Evolutionary conservation across 2,888 invertebrate species (phyloP), one percentile per base, ranked within the genome.

Genomic region (Orthosia incerta): DNA sequence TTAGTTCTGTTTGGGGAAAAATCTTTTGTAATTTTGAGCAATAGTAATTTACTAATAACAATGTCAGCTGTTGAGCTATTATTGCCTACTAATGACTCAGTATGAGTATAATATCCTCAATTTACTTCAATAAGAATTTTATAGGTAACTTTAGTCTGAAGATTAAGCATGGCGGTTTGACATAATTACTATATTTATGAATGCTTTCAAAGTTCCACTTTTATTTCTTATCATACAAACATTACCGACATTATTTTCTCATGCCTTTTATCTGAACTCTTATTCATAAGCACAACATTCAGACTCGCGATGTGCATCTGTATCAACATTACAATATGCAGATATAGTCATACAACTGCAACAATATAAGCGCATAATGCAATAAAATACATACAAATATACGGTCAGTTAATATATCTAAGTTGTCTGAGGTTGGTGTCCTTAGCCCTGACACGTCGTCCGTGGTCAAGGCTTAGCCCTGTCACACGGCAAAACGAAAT

Each of bases 361-460:
- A 79, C 66, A 68, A 65, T 69, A 66, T 75, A 71, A 59, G 74
- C 67, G 53, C 65, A 61, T 80, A 72, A 64, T 62, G 71, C 65
- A 71, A 56, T 73, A 79, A 72, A 13, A 23, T 15, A 71, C 26
- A 53, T 20, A 56, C 48, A 13, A 55, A 23, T n/a, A 48, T 64
- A 70, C 51, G 48, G 4, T 71, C 13, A 57, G n/a, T 51, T 31
- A 48, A 68, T 66, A 77, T 72, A 77, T 72, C 72, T 77, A 73
- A 79, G 20, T 79, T 71, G 82, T 53, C 70, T 65, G 78, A 86
- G 80, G 86, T 85, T 80, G 80, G 65, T 69, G 83, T 83, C 86
- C 89, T 89, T 85, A 87, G 79, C 89, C 90, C 88, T 89, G 87
- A 87, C 88, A 89, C 83, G 71, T 79, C 65, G 76, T 64, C 72